These are phyloP conservation scores for Enteromius trimaculatus DNA, from an alignment of 2,797 vertebrate species.

Conservation along the genomic window DNA sequence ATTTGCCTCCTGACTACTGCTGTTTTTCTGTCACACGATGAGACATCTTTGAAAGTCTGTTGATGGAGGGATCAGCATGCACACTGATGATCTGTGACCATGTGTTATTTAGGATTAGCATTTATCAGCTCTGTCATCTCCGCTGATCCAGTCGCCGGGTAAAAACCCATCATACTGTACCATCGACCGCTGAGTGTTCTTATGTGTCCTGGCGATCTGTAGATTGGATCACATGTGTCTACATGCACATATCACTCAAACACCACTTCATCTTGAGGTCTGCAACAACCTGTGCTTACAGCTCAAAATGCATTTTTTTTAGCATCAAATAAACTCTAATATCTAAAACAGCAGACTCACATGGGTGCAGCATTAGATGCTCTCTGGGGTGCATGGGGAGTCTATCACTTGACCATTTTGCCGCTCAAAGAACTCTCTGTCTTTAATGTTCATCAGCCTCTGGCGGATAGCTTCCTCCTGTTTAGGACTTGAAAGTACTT, in stretches of 20 bases:
- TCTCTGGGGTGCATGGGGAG: not conserved
- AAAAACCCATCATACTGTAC: not conserved
- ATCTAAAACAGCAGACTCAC: conserved; percentile 1
- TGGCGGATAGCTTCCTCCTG: conserved; percentile 3
- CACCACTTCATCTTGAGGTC: not conserved
- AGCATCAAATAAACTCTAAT: not conserved
- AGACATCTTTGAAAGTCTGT: not conserved
- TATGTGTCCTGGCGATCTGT: conserved; percentile 1
- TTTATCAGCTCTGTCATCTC: conserved; percentile 29
- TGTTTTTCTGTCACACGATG: not conserved
- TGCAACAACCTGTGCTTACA: not conserved
- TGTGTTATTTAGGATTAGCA: conserved; percentile 35
- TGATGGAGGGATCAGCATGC: conserved; percentile 2
- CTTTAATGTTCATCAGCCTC: conserved; percentile 36
- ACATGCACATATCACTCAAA: not conserved
- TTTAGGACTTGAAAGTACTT: conserved; percentile 50
- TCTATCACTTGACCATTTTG: conserved; percentile 20
- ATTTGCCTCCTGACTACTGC: not conserved
- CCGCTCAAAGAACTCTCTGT: conserved; percentile 29
- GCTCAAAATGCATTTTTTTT: conserved; percentile 7
- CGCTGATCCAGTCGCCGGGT: not conserved
- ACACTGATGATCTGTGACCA: not conserved
- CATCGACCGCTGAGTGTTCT: not conserved
- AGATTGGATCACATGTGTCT: not conserved
- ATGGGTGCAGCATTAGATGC: not conserved